Conservation (phyloP, 2,888 invertebrate genomes). For the Acronicta alni region DNA sequence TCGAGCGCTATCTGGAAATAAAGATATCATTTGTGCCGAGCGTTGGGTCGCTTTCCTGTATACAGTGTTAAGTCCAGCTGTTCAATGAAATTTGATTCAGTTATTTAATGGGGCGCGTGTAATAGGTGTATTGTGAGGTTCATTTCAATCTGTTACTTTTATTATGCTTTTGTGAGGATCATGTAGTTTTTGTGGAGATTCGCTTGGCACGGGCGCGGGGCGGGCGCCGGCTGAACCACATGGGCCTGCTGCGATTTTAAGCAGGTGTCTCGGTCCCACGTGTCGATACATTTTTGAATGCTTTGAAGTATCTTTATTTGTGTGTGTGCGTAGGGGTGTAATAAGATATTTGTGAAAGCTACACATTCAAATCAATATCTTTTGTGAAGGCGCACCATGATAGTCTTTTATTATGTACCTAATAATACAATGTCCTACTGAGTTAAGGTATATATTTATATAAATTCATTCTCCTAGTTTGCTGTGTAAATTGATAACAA, state of each 20-base stretch:
- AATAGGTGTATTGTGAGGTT: constrained; percentile 70
- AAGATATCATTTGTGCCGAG: constrained; percentile 44
- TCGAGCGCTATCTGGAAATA: constrained; percentile 39
- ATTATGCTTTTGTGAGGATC: constrained; percentile 49
- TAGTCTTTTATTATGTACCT: constrained; percentile 13
- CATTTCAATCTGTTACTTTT: constrained; percentile 64
- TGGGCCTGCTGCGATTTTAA: constrained; percentile 57
- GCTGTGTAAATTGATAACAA: constrained; percentile 17
- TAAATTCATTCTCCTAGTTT: not conserved
- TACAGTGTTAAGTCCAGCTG: constrained; percentile 74
- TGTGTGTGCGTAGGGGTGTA: constrained; percentile 31
- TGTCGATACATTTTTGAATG: constrained; percentile 44
- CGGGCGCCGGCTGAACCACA: constrained; percentile 34
- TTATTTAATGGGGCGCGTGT: constrained; percentile 80
- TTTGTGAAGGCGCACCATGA: constrained; percentile 2
- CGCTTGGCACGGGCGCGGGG: constrained; percentile 58
- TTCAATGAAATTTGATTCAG: constrained; percentile 83
- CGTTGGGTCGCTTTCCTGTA: constrained; percentile 67
- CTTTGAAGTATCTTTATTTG: constrained; percentile 17
- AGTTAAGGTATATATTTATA: not conserved
- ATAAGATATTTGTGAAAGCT: constrained; percentile 53
- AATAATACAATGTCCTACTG: not conserved
- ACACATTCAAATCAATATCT: constrained; percentile 14
- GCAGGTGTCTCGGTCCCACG: constrained; percentile 66
- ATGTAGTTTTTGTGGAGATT: constrained; percentile 60